Evolutionary conservation across 2,113 vertebrate genomes (phyloP).

Genomic region (Nansenia antarctica): DNA sequence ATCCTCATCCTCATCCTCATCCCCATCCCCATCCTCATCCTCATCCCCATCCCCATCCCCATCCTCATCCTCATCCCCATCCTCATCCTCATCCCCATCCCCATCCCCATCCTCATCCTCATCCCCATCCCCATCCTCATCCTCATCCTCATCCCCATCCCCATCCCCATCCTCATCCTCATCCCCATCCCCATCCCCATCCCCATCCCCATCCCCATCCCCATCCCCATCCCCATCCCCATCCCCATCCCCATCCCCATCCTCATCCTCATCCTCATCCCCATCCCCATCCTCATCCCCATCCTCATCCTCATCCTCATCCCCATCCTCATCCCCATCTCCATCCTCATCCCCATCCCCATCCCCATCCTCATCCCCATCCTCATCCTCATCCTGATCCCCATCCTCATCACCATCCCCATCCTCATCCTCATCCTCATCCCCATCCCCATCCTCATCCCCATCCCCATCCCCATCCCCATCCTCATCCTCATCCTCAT

Average conservation of each 20-base stretch:
- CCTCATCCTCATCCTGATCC: conserved; percentile 6
- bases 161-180: too few species aligned
- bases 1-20: conserved; percentile 9
- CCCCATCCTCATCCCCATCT: conserved; percentile 7
- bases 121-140: conserved; percentile 9
- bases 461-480: conserved; percentile 5
- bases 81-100: conserved; percentile 13
- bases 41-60: conserved; percentile 9
- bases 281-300: conserved; percentile 9
- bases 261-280: too few species aligned
- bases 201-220: conserved; percentile 8
- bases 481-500: too few species aligned
- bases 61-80: conserved; percentile 7
- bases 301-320: conserved; percentile 10
- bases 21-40: too few species aligned
- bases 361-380: conserved; percentile 15
- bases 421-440: too few species aligned
- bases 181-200: conserved; percentile 10
- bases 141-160: too few species aligned
- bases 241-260: conserved; percentile 11
- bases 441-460: conserved; percentile 9
- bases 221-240: conserved; percentile 9
- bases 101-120: too few species aligned
- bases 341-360: conserved; percentile 8
- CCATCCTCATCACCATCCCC: too few species aligned